These are phyloP conservation scores for Cyrtodaria siliqua DNA, from an alignment of 2,888 invertebrate genomes.

Conservation along the genomic window DNA sequence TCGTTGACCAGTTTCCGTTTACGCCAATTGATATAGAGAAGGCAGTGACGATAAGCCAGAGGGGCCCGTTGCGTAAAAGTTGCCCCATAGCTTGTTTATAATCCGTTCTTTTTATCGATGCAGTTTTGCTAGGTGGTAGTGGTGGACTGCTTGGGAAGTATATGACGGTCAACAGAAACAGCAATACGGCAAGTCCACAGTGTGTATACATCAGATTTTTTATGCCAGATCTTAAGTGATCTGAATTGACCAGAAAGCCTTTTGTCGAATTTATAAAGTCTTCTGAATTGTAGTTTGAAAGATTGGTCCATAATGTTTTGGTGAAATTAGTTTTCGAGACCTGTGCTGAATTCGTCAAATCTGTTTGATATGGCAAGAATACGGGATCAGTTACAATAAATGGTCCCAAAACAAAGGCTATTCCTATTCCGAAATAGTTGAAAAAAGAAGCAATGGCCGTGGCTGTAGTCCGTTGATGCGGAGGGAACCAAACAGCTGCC, in stretches of 20 bases:
- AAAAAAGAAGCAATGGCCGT: conserved; percentile 25
- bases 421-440: conserved; percentile 22
- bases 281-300: not conserved
- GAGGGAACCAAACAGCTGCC: conserved; percentile 23
- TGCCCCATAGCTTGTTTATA: conserved; percentile 15
- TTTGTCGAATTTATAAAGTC: not conserved
- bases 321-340: not conserved
- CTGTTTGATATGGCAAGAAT: not conserved
- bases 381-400: conserved; percentile 18
- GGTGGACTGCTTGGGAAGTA: conserved; percentile 14
- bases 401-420: conserved; percentile 19
- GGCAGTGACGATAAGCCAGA: conserved; percentile 19
- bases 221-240: conserved; percentile 6
- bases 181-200: conserved; percentile 7
- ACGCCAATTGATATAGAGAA: conserved; percentile 21
- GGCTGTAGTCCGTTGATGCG: conserved; percentile 18
- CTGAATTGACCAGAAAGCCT: conserved; percentile 7
- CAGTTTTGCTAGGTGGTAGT: conserved; percentile 18
- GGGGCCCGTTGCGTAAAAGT: conserved; percentile 12
- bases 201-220: conserved; percentile 13
- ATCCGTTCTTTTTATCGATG: conserved; percentile 6
- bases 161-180: conserved; percentile 5
- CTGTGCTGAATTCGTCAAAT: not conserved
- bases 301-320: not conserved
- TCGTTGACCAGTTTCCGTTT: conserved; percentile 22